Percentiles rank a stretch among this genome's conserved stretches.
Conservation (phyloP, 2,888 invertebrate species). For the Ochropleura leucogaster region DNA sequence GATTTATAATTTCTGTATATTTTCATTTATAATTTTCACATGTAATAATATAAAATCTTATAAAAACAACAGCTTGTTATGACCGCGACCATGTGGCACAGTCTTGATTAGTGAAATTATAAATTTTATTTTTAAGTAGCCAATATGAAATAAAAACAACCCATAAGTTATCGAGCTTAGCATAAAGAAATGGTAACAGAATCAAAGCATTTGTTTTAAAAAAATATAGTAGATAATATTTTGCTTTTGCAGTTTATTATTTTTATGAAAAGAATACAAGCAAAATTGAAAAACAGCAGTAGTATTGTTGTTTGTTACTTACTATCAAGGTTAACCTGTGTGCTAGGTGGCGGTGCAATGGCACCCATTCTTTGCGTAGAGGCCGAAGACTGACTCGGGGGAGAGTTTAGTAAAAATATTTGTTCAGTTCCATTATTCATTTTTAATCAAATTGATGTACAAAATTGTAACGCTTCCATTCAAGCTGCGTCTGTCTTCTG, state of each 20-base stretch:
- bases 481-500: background rate
- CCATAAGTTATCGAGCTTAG: background rate
- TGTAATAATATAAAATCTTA: background rate
- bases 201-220: background rate
- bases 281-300: constrained; percentile 4
- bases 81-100: background rate
- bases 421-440: constrained; percentile 74
- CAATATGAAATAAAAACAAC: constrained; percentile 1
- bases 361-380: constrained; percentile 51
- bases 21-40: background rate
- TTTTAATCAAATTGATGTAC: constrained; percentile 31
- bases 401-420: constrained; percentile 70
- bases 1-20: background rate
- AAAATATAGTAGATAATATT: background rate
- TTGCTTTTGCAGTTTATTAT: background rate
- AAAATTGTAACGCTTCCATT: background rate
- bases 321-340: constrained; percentile 72
- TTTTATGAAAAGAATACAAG: background rate
- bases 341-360: constrained; percentile 32
- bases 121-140: background rate
- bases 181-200: background rate
- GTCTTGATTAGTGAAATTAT: background rate
- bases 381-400: constrained; percentile 51
- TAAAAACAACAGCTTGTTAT: background rate
- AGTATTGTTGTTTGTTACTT: constrained; percentile 48